Evolutionary conservation across 1,140 invertebrate species (phyloP).

Genomic region (Samia ricini): DNA sequence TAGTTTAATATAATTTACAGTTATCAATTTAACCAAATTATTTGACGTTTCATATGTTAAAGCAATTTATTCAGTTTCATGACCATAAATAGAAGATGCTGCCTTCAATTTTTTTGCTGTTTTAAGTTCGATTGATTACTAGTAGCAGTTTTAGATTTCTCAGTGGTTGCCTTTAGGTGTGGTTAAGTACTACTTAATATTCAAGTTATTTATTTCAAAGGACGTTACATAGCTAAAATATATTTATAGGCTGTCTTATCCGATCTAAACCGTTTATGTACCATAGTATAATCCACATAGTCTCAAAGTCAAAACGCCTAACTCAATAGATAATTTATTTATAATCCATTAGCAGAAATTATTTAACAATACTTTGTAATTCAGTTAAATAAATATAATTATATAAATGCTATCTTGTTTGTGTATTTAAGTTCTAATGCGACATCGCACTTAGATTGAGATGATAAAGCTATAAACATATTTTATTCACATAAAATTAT

Average conservation of each 20-base stretch:
- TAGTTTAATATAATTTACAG: no score
- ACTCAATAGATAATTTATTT: slow-evolving; percentile 7
- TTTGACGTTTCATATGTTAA: no score
- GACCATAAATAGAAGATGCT: no score
- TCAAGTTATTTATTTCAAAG: not conserved
- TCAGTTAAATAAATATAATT: not conserved
- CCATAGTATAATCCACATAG: not conserved
- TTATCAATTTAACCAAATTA: no score
- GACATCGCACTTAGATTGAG: no score
- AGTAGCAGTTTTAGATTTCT: no score
- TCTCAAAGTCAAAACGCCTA: slow-evolving; percentile 3
- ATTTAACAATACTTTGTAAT: not conserved
- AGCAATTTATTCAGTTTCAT: no score
- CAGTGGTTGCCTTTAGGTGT: no score
- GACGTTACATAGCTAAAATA: not conserved
- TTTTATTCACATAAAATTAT: no score
- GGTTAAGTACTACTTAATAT: not conserved
- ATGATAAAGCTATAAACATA: no score
- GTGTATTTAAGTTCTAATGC: not conserved
- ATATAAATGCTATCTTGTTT: not conserved
- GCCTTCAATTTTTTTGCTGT: no score
- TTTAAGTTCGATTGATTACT: no score
- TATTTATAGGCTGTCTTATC: not conserved
- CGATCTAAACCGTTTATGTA: not conserved
- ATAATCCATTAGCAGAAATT: not conserved